Percentiles rank a stretch among this genome's conserved stretches.
Conservation (phyloP, 2,888 invertebrate species). For the Lapara coniferarum region DNA sequence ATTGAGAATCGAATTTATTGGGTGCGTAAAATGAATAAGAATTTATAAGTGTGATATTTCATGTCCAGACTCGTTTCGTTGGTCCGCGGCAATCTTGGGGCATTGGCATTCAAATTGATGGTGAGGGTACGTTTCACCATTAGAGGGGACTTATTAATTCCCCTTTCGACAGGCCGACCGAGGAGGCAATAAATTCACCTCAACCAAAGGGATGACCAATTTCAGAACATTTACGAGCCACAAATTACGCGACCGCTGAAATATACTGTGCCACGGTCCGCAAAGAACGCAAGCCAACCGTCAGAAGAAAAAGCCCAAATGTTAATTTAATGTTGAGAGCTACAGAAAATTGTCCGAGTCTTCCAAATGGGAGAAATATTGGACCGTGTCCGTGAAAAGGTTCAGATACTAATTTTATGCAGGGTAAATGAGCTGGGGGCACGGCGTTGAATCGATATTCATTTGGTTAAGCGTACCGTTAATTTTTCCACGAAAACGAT, state of each 20-base stretch:
- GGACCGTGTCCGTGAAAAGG: slow-evolving; percentile 66
- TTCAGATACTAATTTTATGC: slow-evolving; percentile 78
- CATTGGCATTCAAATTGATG: slow-evolving; percentile 83
- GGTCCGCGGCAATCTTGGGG: slow-evolving; percentile 76
- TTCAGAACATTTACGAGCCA: slow-evolving; percentile 84
- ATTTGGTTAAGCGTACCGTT: slow-evolving; percentile 73
- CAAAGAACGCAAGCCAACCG: slow-evolving; percentile 65
- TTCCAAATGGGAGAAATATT: slow-evolving; percentile 75
- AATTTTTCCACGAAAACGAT: slow-evolving; percentile 67
- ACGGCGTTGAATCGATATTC: slow-evolving; percentile 73
- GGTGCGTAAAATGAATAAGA: slow-evolving; percentile 68
- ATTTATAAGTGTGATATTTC: slow-evolving; percentile 74
- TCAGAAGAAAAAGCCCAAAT: slow-evolving; percentile 78
- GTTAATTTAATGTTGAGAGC: slow-evolving; percentile 82
- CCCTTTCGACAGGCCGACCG: slow-evolving; percentile 83
- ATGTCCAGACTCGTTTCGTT: slow-evolving; percentile 71
- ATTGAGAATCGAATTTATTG: slow-evolving; percentile 67
- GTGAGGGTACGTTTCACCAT: slow-evolving; percentile 83
- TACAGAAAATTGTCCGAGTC: slow-evolving; percentile 77
- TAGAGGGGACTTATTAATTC: slow-evolving; percentile 83
- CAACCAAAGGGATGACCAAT: slow-evolving; percentile 84
- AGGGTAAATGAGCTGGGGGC: slow-evolving; percentile 73
- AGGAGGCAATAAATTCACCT: slow-evolving; percentile 83
- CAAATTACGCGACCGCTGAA: slow-evolving; percentile 83
- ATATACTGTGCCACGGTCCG: slow-evolving; percentile 77